Evolutionary conservation across 2,113 vertebrate genomes (phyloP), one percentile per base, ranked within the genome.

Genomic region (Numida meleagris): DNA sequence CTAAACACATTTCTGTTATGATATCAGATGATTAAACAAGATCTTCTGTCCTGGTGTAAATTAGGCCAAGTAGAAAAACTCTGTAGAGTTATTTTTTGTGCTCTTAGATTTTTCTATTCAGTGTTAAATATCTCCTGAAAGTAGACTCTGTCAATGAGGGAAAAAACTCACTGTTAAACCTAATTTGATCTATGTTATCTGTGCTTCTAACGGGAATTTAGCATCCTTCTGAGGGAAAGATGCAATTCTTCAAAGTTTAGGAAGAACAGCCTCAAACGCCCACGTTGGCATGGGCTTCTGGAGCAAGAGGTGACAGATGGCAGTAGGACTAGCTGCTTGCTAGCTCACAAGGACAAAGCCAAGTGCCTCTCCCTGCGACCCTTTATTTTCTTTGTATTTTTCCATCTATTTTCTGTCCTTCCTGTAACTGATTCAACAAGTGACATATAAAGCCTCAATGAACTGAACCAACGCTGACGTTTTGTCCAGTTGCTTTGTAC

Each of bases 1-100:
- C 88, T 91, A 95, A 93, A 94, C 76, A 96, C 61, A 91, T 83
- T 95, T 96, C 42, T 83, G 73, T 94, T 94, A 86, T 38, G 63
- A 74, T 86, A 93, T 48, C 66, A 87, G 73, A 84, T 45, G 70
- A 89, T 94, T 91, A 93, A 85, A 89, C 42, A 72, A 73, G 46
- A 33, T 82, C 91, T 90, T 90, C 70, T 71, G 42, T 74, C 81
- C 55, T 57, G 63, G 21, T 63, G 62, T 85, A 85, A 96, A 91
- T 94, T 73, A 80, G 76, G 38, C 46, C 83, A 88, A 70, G 27
- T 38, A 87, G 50, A 93, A 92, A 82, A 94, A 67, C 61, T 45
- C 27, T 4, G 59, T 27, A 29, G 42, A 81, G 79, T 88, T 90
- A 90, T 66, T 79, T 96, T 80, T 79, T 45, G 66, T 62, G 51